phyloP scores from a whole-genome alignment of 2,888 invertebrate genomes.

The Ectemnius continuus region DNA sequence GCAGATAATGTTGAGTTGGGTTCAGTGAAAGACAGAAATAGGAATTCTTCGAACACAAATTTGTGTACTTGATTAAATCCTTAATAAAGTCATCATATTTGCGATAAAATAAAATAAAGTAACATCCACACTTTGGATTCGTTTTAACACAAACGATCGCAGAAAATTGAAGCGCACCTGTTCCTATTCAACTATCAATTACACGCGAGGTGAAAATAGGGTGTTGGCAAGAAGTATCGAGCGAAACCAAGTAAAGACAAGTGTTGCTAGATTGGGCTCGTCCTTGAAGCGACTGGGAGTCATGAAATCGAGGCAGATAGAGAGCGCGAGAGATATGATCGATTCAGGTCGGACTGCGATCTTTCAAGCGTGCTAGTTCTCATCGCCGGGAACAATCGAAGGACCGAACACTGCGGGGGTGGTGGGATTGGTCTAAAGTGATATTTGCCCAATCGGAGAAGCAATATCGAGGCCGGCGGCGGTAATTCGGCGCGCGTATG shows the following conservation, averaged over 20 bases:
- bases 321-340: not conserved
- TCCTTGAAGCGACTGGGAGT: not conserved
- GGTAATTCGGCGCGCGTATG: slow-evolving; percentile 68
- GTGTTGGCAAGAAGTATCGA: not conserved
- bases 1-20: no score
- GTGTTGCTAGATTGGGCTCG: not conserved
- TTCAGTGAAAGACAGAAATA: no score
- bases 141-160: no score
- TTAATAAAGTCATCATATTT: no score
- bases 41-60: no score
- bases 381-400: slow-evolving; percentile 35
- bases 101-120: no score
- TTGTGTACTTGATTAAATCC: no score
- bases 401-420: slow-evolving; percentile 33
- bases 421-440: slow-evolving; percentile 64
- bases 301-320: not conserved
- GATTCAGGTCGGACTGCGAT: slow-evolving; percentile 28
- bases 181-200: no score
- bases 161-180: no score
- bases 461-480: slow-evolving; percentile 62
- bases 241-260: not conserved
- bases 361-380: slow-evolving; percentile 49
- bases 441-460: slow-evolving; percentile 70
- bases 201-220: no score
- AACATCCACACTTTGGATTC: no score